Evolutionary conservation across 2,888 invertebrate genomes (phyloP).

Genomic region (Imbricaverruca yamaguchii): DNA sequence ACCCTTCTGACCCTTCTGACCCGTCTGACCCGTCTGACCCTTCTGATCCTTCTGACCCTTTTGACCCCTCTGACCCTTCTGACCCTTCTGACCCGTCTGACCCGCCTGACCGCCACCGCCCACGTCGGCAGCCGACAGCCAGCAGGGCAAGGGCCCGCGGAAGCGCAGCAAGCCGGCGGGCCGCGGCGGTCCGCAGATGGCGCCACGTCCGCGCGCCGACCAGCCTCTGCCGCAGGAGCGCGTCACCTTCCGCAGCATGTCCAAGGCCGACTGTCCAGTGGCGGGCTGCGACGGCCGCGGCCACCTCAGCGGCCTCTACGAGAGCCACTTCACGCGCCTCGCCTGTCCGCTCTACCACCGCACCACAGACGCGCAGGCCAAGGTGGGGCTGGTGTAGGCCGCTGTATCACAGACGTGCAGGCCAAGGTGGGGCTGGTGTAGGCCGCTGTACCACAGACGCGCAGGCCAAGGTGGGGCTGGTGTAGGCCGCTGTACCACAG

Average conservation of each 20-base stretch:
- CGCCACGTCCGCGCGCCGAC: constrained; percentile 23
- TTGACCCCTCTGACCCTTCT: too few species aligned
- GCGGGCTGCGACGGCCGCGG: constrained; percentile 79
- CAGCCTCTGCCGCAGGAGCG: constrained; percentile 28
- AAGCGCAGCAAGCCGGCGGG: background rate
- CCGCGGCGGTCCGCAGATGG: background rate
- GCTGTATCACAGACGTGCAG: too few species aligned
- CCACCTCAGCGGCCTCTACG: constrained; percentile 33
- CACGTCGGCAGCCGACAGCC: background rate
- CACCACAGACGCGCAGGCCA: constrained; percentile 62
- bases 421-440: too few species aligned
- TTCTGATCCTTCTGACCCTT: too few species aligned
- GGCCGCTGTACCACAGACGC: too few species aligned
- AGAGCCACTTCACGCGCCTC: constrained; percentile 74
- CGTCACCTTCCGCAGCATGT: constrained; percentile 34
- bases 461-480: too few species aligned
- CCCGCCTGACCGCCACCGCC: background rate
- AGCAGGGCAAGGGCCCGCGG: constrained; percentile 23
- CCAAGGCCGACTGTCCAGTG: constrained; percentile 72
- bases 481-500: too few species aligned
- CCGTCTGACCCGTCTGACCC: too few species aligned
- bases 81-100: too few species aligned
- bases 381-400: constrained; percentile 40
- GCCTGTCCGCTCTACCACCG: constrained; percentile 91
- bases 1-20: too few species aligned